Evolutionary conservation across 1,140 invertebrate genomes (phyloP).

Genomic region (Argopecten irradians): DNA sequence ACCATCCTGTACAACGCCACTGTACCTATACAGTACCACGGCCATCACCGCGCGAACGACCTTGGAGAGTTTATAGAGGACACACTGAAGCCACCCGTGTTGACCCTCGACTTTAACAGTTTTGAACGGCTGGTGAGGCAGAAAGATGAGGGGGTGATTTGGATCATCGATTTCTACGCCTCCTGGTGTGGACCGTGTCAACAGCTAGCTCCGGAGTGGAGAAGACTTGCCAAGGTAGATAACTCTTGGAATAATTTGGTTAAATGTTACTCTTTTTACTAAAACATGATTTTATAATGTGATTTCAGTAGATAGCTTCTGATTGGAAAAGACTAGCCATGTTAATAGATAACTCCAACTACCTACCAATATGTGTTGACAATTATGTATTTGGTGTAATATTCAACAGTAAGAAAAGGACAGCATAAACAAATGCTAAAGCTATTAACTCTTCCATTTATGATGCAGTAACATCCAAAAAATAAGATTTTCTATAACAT

Average conservation of each 20-base stretch:
- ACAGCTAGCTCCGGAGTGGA: conserved; percentile 82
- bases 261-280: too few species aligned
- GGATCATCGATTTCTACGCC: conserved; percentile 84
- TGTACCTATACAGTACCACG: conserved; percentile 80
- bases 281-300: too few species aligned
- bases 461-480: not conserved
- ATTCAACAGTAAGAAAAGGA: too few species aligned
- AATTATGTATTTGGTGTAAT: too few species aligned
- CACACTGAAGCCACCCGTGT: conserved; percentile 80
- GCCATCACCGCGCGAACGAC: conserved; percentile 80
- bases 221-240: conserved; percentile 79
- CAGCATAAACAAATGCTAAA: too few species aligned
- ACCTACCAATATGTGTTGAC: too few species aligned
- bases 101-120: conserved; percentile 78
- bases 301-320: too few species aligned
- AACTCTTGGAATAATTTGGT: not conserved
- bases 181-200: conserved; percentile 85
- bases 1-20: conserved; percentile 83
- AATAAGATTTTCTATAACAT: not conserved
- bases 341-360: too few species aligned
- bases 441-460: not conserved
- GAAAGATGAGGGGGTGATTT: conserved; percentile 79
- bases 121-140: conserved; percentile 81
- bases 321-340: too few species aligned
- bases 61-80: conserved; percentile 85